These are phyloP conservation scores for Ammodytes dubius DNA, from an alignment of 2,113 vertebrate species.

Conservation along the genomic window DNA sequence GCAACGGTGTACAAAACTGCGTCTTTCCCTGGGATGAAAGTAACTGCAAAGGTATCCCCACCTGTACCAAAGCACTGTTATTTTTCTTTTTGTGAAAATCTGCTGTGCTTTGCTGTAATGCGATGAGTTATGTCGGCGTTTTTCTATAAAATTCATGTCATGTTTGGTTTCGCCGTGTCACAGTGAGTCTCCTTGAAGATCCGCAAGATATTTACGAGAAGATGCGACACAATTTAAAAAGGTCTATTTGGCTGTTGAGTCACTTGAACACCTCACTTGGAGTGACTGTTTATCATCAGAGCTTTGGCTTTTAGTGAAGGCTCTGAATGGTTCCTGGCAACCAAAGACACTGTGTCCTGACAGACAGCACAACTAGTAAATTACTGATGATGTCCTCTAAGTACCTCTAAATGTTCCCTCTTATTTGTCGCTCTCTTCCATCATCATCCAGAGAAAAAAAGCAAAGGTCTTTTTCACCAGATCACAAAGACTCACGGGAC, in stretches of 20 bases:
- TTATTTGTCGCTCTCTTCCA: constrained; percentile 3
- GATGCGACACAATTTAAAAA: not conserved
- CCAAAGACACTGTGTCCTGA: constrained; percentile 22
- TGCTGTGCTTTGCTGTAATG: not conserved
- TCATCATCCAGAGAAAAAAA: constrained; percentile 90
- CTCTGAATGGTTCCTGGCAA: constrained; percentile 27
- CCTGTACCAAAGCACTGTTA: constrained; percentile 17
- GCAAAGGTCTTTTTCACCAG: constrained; percentile 89
- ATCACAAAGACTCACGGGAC: constrained; percentile 94
- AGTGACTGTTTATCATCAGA: constrained; percentile 28
- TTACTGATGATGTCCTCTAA: constrained; percentile 23
- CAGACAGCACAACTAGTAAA: constrained; percentile 8
- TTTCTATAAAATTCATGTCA: not conserved
- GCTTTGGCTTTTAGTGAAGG: constrained; percentile 27
- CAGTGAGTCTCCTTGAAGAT: constrained; percentile 31
- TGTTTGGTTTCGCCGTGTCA: constrained; percentile 17
- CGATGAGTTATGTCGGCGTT: constrained; percentile 5
- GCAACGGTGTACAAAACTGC: constrained; percentile 97
- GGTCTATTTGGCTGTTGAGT: constrained; percentile 25
- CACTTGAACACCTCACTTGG: constrained; percentile 3
- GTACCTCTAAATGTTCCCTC: not conserved
- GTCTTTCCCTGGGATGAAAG: constrained; percentile 98
- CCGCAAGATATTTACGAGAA: not conserved
- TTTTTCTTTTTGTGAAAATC: constrained; percentile 1
- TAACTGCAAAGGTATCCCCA: constrained; percentile 91